A percentile compares a stretch with the other conserved stretches of the same genome.
Evolutionary conservation across 2,797 vertebrate species (phyloP).

Genomic region (Onychomys torridus): DNA sequence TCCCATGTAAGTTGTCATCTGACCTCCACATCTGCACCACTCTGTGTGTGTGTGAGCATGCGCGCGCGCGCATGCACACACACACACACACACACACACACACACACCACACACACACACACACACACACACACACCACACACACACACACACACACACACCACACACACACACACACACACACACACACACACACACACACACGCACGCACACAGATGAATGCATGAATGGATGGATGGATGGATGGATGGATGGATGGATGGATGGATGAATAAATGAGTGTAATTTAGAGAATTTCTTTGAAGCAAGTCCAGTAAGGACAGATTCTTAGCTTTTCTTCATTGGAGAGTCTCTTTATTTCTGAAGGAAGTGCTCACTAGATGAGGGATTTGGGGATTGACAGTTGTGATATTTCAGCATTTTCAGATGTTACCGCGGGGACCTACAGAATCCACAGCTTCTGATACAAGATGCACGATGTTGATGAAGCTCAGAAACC

Average conservation of each 20-base stretch:
- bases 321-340: not conserved
- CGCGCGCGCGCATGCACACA: too few relatives aligned
- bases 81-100: too few relatives aligned
- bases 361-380: not conserved
- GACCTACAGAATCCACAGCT: not conserved
- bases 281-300: not conserved
- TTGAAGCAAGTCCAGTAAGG: not conserved
- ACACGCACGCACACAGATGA: not conserved
- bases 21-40: not conserved
- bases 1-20: not conserved
- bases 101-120: too few relatives aligned
- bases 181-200: too few relatives aligned
- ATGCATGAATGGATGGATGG: not conserved
- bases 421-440: constrained; percentile 9
- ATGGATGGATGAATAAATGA: not conserved
- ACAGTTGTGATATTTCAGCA: not conserved
- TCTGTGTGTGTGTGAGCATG: not conserved
- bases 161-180: too few relatives aligned
- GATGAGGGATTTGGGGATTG: not conserved
- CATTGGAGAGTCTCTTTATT: not conserved
- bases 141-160: too few relatives aligned
- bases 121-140: too few relatives aligned
- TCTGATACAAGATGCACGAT: not conserved
- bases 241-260: not conserved
- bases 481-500: not conserved